Evolutionary conservation across 2,888 invertebrate genomes (phyloP), one percentile per base, ranked within the genome.

Genomic region (Agrotis exclamationis): DNA sequence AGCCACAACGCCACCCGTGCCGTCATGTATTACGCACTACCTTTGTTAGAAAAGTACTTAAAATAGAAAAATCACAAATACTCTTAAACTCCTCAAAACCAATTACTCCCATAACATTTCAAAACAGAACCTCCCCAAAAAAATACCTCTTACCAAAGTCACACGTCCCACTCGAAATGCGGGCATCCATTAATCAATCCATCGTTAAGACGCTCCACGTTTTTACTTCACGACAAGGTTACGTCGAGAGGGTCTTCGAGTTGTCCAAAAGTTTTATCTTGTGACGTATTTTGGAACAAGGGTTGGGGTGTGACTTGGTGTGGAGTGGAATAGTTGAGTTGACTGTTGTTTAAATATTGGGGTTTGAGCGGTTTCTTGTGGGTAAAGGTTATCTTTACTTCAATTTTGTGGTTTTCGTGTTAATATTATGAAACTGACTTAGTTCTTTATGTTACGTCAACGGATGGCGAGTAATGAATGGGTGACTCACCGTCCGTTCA

Each of bases 101-200:
- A 14, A 71, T 63, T 65, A 76, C 67, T 60, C 11, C 39, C 45
- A 56, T 60, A 75, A 69, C 22, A 65, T 67, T 64, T 57, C 22
- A 59, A 70, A 79, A 39, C 39, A 39, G 39, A 63, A 56, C 28
- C 5, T 6, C 14, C 18, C n/a, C 4, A 13, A 33, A 50, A 16
- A 39, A 59, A 81, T 72, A 70, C 77, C 69, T 60, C 68, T 22
- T 54, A 68, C 76, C 82, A 86, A 86, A 79, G 85, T 83, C 82
- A 85, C 82, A 69, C 76, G 73, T 72, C 24, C 39, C n/a, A 67
- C 80, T 77, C 65, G 45, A 68, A 67, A 72, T 67, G 74, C 53
- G 73, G 69, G 66, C 45, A 62, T 56, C 83, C 88, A 88, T 88
- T 88, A 86, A 88, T 88, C 88, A 87, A 86, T 84, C 84, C 68